Evolutionary conservation across 2,888 invertebrate genomes (phyloP), one percentile per base, ranked within the genome.

Genomic region (Acrobasis consociella): DNA sequence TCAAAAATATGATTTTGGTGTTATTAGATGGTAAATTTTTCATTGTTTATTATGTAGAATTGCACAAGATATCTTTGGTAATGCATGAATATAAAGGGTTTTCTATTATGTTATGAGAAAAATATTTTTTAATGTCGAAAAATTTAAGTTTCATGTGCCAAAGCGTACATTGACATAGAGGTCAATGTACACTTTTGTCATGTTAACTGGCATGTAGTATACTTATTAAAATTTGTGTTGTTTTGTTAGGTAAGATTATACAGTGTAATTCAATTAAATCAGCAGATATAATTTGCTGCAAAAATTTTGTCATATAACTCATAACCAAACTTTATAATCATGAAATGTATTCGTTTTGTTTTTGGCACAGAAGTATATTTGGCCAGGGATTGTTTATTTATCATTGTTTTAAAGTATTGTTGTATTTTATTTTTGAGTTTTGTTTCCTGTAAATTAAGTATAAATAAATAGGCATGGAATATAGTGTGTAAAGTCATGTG

Each of bases 401-500:
- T 67, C 51, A 65, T 68, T 69, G 67, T 71, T 71, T 51, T 69
- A 67, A 69, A 72, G 71, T 69, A 70, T 67, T 75, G 71, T 74
- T 75, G 68, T 67, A 61, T 66, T 68, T 66, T 65, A 64, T 64
- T 63, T 55, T 22, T 37, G 13, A 52, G 52, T 53, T 58, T 31
- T 56, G 46, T 62, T 42, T 62, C 8, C 38, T 11, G 11, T 13
- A 46, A 46, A 46, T 49, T 50, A 15, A 55, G 10, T 50, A 46
- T 42, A 22, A 46, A 46, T 72, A 69, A 22, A 22, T 22, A 22
- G 22, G 68, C 70, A 73, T 75, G 71, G 69, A 74, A 69, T 76
- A 70, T 75, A 72, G 69, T 76, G 79, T 77, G 69, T 80, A 80
- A 76, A 82, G 85, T 85, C 74, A 81, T 69, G 72, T 87, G 82